Base-by-base conservation (phyloP, 2,113 vertebrate genomes). In the Bubo bubo region DNA sequence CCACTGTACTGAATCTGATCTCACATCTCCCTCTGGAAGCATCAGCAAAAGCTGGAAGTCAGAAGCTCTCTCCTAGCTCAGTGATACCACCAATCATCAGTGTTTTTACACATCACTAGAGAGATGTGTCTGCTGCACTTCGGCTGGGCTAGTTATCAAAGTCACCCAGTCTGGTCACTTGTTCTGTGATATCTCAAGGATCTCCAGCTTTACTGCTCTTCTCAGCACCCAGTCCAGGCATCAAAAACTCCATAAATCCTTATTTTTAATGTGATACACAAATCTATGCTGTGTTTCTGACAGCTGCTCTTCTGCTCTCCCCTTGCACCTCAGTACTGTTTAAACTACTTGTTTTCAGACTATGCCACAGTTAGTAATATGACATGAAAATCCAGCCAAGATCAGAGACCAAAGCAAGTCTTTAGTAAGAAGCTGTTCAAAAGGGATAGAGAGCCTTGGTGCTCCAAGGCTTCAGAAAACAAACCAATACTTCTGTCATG, bases 111-210 rank as follows among this genome's bases (percentile, higher is more conserved):
- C 6, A 23, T 1, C 14, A 16, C 17, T 8, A 47, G 3, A 43
- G 39, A 58, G 18, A 27, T 34, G 27, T 9, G 19, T 35, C 41
- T 71, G 47, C 41, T 79, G 14, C 23, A 47, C 0, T 79, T 67
- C 0, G 0, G 27, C 27, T 81, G 24, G 14, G 13, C 43, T 82
- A 21, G 35, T 11, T 11, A 23, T 9, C 2, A 0, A 79, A 85
- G 35, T 53, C 32, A 62, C 24, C 24, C 45, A 4, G 23, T 8
- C 23, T 66, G 10, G 35, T 49, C 52, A 88, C 11, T 74, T 45
- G 30, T 14, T 74, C n/a, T 21, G 39, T 12, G 10, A 59, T 24
- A 19, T 37, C 35, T 64, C 10, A 73, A 70, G 32, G 14, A 77
- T 60, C 37, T 72, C 10, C 34, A 82, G 21, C 30, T 68, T 22